Percentiles rank a stretch among this genome's conserved stretches.
Conservation (phyloP, 2,797 vertebrate genomes). For the Kryptolebias ocellatus region DNA sequence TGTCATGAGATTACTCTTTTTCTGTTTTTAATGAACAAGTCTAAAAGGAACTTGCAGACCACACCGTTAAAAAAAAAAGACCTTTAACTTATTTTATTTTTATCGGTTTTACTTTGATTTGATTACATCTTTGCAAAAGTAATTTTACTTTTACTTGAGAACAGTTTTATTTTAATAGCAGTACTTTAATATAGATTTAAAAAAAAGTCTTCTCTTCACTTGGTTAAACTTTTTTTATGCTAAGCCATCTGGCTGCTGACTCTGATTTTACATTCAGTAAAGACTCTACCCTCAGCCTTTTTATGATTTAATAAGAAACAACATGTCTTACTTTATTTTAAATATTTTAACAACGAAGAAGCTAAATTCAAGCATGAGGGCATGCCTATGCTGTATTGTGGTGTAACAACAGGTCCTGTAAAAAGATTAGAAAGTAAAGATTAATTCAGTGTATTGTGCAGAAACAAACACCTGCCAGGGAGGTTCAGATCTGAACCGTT, state of each 20-base stretch:
- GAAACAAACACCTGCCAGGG: slow-evolving; percentile 14
- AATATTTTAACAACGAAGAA: no score
- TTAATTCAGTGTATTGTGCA: slow-evolving; percentile 5
- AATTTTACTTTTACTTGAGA: background rate
- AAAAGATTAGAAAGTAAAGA: background rate
- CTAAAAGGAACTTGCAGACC: no score
- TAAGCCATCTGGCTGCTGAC: background rate
- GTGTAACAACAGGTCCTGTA: background rate
- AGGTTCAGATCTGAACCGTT: slow-evolving; percentile 7
- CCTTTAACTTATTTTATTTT: no score
- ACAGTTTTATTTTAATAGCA: background rate
- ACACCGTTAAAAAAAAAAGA: no score
- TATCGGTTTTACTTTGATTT: no score
- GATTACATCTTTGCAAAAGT: no score
- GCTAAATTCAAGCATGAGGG: background rate
- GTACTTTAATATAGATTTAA: background rate
- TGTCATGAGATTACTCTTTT: no score
- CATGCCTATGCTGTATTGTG: background rate
- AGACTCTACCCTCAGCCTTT: background rate
- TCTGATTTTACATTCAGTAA: background rate
- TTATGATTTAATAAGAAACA: background rate
- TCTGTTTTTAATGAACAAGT: no score
- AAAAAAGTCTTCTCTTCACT: background rate
- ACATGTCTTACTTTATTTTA: background rate
- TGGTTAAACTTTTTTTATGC: background rate